Evolutionary conservation across 2,797 vertebrate species (phyloP), one percentile per base, ranked within the genome.

Genomic region (Xenops minutus): DNA sequence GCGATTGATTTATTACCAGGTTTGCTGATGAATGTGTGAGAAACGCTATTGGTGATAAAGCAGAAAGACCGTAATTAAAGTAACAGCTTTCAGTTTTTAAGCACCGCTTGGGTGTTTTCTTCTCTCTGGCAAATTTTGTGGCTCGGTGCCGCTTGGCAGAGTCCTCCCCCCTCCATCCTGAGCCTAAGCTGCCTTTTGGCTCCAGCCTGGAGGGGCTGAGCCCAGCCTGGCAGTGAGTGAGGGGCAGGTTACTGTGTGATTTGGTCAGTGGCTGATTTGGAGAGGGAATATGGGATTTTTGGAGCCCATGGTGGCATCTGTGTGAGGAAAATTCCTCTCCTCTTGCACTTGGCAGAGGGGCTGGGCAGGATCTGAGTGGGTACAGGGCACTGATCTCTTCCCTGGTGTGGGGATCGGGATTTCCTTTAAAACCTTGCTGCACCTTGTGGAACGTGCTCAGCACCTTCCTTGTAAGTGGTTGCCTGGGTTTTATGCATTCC

Each of bases 11-110:
- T 97, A 97, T 98, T 96, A 97, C 96, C 91, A 55, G 92, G 84
- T 96, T 96, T 95, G 89, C 97, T 97, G 96, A 97, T 89, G 97
- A 97, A 97, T 96, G 95, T 95, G 96, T 96, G 97, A 97, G 97
- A 93, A 97, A 94, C 14, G 46, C 93, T 91, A 62, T 93, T 92
- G 78, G 96, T 94, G 97, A 97, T 96, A 95, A 96, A 97, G 94
- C 96, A 92, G 97, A 95, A 96, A 63, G 92, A 73, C 93, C 93
- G 9, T 97, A 97, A 98, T 97, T 97, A 98, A 97, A 98, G 96
- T 92, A 97, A 89, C 97, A 96, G 96, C 95, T 97, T 97, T 97
- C 96, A 95, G 94, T 95, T 98, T 95, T 95, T 94, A 97, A 97
- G 95, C 66, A 87, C 93, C 58, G 79, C 95, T 97, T 34, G 22